Percentiles rank a stretch among this genome's conserved stretches.
Evolutionary conservation across 2,797 vertebrate genomes (phyloP).

Genomic region (Sphenopsis melanotis): DNA sequence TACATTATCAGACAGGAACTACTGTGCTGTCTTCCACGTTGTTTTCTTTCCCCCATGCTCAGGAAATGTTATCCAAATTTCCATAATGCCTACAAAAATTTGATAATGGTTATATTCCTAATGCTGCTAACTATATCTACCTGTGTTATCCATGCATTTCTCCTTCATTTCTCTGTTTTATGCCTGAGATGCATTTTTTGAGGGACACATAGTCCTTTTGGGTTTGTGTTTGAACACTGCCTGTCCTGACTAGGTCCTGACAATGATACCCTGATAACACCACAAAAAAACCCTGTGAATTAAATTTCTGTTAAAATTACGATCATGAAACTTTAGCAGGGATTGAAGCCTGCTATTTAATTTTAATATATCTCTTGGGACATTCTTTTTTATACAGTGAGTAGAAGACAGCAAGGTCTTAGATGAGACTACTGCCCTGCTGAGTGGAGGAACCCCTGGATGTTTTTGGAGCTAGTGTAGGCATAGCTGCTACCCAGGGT

Average conservation of each 20-base stretch:
- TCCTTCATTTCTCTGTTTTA: not conserved
- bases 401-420: not conserved
- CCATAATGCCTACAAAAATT: not conserved
- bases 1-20: not conserved
- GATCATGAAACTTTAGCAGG: not conserved
- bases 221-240: not conserved
- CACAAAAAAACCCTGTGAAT: not conserved
- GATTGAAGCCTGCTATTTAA: not conserved
- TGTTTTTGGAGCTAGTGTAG: not conserved
- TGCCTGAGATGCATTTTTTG: not conserved
- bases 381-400: not conserved
- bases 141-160: not conserved
- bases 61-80: not conserved
- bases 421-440: not conserved
- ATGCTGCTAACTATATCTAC: not conserved
- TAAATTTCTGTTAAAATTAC: not conserved
- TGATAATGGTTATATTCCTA: not conserved
- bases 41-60: not conserved
- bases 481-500: not conserved
- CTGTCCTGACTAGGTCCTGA: not conserved
- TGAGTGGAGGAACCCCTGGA: not conserved
- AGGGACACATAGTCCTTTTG: not conserved
- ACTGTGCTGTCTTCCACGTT: not conserved
- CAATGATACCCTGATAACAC: not conserved
- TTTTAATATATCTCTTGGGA: not conserved